Base-by-base conservation (phyloP, 2,797 vertebrate species). In the Neomorphus geoffroyi region DNA sequence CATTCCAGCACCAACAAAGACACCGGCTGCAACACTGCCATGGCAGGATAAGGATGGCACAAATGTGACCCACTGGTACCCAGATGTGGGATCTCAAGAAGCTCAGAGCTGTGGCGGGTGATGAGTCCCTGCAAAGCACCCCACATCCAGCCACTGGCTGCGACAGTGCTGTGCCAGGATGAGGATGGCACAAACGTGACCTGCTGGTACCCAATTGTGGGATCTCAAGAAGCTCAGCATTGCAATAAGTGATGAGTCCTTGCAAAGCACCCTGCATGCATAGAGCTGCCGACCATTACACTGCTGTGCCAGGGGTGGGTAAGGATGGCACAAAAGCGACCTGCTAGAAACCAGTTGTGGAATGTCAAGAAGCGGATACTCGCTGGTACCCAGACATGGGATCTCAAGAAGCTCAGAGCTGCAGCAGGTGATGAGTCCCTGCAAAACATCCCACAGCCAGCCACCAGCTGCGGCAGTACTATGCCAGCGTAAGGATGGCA, bases 1-100 rank as follows among this genome's bases (percentile, higher is more conserved):
- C 15, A 2, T 39, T 23, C 43, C 50, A 32, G 66, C 58, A 18
- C 0, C 1, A 1, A 4, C 1, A 0, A 28, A 28, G 81, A 26
- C 88, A 17, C 62, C 6, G 13, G 56, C 41, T 2, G 1, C 2
- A 41, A 23, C 66, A 23, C 57, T 2, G 41, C 80, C 10, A 32
- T 15, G 37, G 32, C 66, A n/a, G n/a, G 54, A 18, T 7, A 15
- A 56, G 65, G 69, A 19, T 7, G 77, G 32, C 79, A 80, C 51
- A 8, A 26, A 45, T 0, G 0, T 7, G 35, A 70, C 77, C 13
- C 30, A 3, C 19, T 7, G 11, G 66, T 5, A 22, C 22, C 27
- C 21, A 2, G 21, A 26, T 4, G 7, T 1, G 39, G 21, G 39
- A 28, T 9, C 26, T 60, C 35, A 2, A 1, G 7, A 69, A 66